These are phyloP conservation scores for Syritta pipiens DNA, from an alignment of 2,888 invertebrate genomes.

Conservation along the genomic window DNA sequence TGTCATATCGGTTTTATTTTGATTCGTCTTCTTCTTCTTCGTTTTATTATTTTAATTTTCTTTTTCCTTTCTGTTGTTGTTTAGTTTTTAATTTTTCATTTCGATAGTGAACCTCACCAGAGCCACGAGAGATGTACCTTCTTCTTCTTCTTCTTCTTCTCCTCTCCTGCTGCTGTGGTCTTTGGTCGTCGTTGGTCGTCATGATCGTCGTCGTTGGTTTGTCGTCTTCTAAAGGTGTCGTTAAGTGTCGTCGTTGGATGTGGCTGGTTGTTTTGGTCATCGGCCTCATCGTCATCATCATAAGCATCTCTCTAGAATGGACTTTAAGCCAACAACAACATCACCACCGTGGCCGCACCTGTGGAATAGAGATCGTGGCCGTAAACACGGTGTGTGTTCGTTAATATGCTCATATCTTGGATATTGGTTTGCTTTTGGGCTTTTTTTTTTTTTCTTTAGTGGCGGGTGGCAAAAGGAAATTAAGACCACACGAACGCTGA, in stretches of 20 bases:
- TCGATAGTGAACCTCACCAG: too few species aligned
- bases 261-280: conserved; percentile 51
- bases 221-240: conserved; percentile 52
- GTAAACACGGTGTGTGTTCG: conserved; percentile 36
- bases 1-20: conserved; percentile 54
- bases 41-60: not conserved
- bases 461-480: conserved; percentile 12
- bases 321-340: conserved; percentile 13
- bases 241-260: conserved; percentile 52
- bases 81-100: conserved; percentile 58
- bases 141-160: too few species aligned
- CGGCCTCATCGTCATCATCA: conserved; percentile 51
- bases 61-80: conserved; percentile 26
- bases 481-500: conserved; percentile 56
- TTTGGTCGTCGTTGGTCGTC: too few species aligned
- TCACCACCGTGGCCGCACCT: conserved; percentile 31
- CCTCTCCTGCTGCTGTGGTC: too few species aligned
- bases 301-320: conserved; percentile 54
- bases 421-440: not conserved
- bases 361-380: conserved; percentile 35
- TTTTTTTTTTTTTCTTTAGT: too few species aligned
- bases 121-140: too few species aligned
- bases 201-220: too few species aligned
- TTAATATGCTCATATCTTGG: conserved; percentile 20
- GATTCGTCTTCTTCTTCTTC: conserved; percentile 18